Base-by-base conservation (phyloP, 2,113 vertebrate genomes). In the Ivindomyrus marchei region DNA sequence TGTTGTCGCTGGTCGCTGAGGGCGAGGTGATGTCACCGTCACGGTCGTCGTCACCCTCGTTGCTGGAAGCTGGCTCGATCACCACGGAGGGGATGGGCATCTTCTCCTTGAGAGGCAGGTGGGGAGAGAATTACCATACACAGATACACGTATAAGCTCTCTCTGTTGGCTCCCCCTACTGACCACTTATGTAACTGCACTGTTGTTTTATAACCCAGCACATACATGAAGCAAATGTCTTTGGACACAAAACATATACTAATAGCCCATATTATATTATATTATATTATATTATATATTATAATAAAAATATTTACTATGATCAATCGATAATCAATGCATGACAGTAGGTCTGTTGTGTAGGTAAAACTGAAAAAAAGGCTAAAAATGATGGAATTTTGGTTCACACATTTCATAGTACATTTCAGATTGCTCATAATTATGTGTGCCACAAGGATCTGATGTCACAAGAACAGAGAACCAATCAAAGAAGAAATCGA, bases 11-110 rank as follows among this genome's bases (percentile, higher is more conserved):
- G 92, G 24, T 42, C n/a, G 92, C 70, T 88, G 94, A 9, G 84
- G 94, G 88, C 11, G 93, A 96, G 89, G 93, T 93, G 86, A 96
- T 95, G 93, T 95, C 95, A 49, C 90, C 92, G 42, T 96, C 95
- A 0, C 95, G 93, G 87, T 98, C 98, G 90, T 97, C 97, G 21
- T 99, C 97, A 0, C 95, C 97, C 93, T 99, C 98, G 0, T 99
- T 97, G 94, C 98, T 99, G 62, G 98, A 99, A 88, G 98, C 98
- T 0, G 98, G 98, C 90, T 99, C 97, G 88, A 99, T 99, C 89
- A 99, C 95, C 19, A 99, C 98, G 0, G 97, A 97, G 46, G 98
- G 98, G 66, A 99, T 98, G 1, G 95, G 92, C 96, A 97, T 95
- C 66, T 96, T 97, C 91, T 98, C 97, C 98, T 98, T 90, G 2